Percentiles rank a stretch among this genome's conserved stretches.
Evolutionary conservation across 64 coral and sea anemone species (phyloP).

Genomic region (Pocillopora damicornis): DNA sequence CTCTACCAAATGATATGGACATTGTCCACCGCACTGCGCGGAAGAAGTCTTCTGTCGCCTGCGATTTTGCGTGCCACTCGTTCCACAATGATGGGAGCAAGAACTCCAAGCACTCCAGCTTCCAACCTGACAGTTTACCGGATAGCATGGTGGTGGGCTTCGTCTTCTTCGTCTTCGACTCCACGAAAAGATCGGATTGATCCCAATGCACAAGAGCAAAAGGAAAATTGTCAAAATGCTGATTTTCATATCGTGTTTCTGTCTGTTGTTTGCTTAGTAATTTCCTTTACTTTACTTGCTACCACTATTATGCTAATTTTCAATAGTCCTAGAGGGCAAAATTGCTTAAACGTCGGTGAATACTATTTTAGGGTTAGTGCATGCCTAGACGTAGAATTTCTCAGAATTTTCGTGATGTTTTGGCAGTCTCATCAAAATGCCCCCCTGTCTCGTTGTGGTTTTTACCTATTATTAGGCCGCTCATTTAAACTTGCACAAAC

Average conservation of each 20-base stretch:
- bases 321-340: too few species aligned
- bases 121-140: conserved; percentile 25
- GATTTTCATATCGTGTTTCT: neutral
- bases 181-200: neutral
- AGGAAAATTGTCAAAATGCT: neutral
- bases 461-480: too few species aligned
- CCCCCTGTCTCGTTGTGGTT: too few species aligned
- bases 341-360: too few species aligned
- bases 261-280: neutral
- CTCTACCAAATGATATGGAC: neutral
- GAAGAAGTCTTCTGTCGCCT: neutral
- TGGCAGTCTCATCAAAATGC: too few species aligned
- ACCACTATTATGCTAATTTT: too few species aligned
- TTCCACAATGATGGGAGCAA: conserved; percentile 2
- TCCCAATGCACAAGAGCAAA: neutral
- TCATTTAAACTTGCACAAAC: too few species aligned
- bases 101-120: conserved; percentile 9
- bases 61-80: neutral
- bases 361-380: too few species aligned
- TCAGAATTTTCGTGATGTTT: too few species aligned
- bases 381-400: too few species aligned
- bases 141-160: neutral
- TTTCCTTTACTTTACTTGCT: too few species aligned
- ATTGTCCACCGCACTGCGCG: neutral
- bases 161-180: conserved; percentile 1